Evolutionary conservation across 2,113 vertebrate species (phyloP), one percentile per base, ranked within the genome.

Genomic region (Pithys albifrons): DNA sequence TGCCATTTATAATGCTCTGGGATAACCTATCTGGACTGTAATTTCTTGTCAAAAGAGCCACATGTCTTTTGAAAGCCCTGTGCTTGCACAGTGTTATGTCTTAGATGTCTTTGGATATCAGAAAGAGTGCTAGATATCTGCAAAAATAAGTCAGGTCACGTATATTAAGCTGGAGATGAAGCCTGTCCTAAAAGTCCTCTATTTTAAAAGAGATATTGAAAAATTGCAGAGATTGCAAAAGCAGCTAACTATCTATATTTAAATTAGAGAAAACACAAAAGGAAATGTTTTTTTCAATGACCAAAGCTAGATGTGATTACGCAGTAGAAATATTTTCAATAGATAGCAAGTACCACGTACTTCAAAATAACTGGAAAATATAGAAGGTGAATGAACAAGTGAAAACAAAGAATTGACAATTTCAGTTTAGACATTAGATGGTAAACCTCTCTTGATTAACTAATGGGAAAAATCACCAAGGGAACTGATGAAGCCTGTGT

Each of bases 291-390:
- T 41, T 72, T 39, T 43, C 16, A 35, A 4, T 62, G 43, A 48
- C 25, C 3, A 4, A 91, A 85, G 24, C 64, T 19, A 76, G 29
- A 41, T 33, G 29, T 54, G n/a, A 73, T 75, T 65, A 58, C 8
- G 37, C 51, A 85, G 18, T 29, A 41, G 28, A 89, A 87, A 45
- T 57, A 76, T 75, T 88, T 91, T 79, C 52, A 61, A 22, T 52
- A 71, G 19, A 12, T 37, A 66, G 29, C 67, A 78, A 72, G 12
- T 31, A 72, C 9, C 19, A 41, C 15, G 11, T 65, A 54, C 29
- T 78, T 89, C 12, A 51, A 87, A 81, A 55, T 54, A 90, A 48
- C 20, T 41, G 64, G 66, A 93, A 90, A 90, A 74, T 83, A 46
- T 10, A 57, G 35, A 91, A 93, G 22, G 52, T 48, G 16, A 61